Base-by-base conservation (phyloP, 1,140 invertebrate genomes). In the Cecropterus lyciades region DNA sequence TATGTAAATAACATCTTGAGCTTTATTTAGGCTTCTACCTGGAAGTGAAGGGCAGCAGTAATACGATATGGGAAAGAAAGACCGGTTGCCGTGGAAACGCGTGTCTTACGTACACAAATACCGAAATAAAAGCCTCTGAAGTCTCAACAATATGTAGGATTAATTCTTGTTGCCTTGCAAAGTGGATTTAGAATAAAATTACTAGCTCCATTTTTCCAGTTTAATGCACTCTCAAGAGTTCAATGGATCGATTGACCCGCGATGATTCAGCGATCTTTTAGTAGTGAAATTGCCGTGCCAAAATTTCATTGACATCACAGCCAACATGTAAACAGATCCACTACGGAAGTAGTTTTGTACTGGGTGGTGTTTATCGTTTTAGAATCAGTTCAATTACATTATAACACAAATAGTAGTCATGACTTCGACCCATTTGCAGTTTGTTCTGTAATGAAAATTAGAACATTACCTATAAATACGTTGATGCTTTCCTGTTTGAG, bases 1-100 rank as follows among this genome's bases (percentile, higher is more conserved):
- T 90, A 92, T 92, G 89, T 92, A 92, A 92, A 92, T 90, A 89
- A 91, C 66, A 77, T 69, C 64, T 69, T 83, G 89, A 83, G 80
- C 82, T 90, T 92, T 92, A 91, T 91, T 92, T 87, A 89, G 87
- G 89, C 69, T 24, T 76, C 60, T 71, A 77, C 81, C 86, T 84
- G 63, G 43, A 63, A 49, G 51, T 30, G 40, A 4, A 15, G 16
- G 45, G 65, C 73, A 73, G 78, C 73, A 11, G 33, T 37, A 37
- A 37, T 37, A 37, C 9, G 13, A 43, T 75, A 74, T 73, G 67
- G 49, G 17, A 9, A 48, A 20, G 46, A 42, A 20, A 24, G 8
- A 13, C 42, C 40, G 14, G 37, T 63, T 51, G 46, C 15, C 46
- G 20, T 49, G 24, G 53, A 42, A 40, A 60, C 15, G 20, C 20